phyloP scores from a whole-genome alignment of 1,140 invertebrate species.

The Dryas iulia region DNA sequence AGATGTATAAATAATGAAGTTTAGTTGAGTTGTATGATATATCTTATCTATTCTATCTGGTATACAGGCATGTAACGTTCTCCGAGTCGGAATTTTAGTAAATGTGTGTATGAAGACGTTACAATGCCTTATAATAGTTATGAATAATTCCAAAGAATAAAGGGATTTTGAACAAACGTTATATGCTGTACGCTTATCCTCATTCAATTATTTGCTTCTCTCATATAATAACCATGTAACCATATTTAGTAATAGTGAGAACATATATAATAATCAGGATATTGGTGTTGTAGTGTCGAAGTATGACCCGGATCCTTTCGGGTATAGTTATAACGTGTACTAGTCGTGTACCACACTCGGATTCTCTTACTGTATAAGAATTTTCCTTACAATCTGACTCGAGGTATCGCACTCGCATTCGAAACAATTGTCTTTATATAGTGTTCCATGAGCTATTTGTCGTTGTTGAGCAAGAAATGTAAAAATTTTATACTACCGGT shows the following conservation, averaged over 20 bases:
- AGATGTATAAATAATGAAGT: not conserved
- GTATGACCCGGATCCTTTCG: conserved; percentile 47
- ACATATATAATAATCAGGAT: conserved; percentile 53
- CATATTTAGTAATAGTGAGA: conserved; percentile 53
- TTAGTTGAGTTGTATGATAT: not conserved
- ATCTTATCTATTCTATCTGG: not conserved
- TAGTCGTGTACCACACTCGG: conserved; percentile 5
- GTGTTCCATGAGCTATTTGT: not conserved
- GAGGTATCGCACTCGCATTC: not conserved
- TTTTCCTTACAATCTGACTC: not conserved
- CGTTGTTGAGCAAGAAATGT: not conserved
- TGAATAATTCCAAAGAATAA: conserved; percentile 56
- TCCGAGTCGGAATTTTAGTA: not conserved
- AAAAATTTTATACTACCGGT: not conserved
- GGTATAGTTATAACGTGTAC: conserved; percentile 38
- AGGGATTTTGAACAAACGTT: conserved; percentile 76
- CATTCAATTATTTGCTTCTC: conserved; percentile 50
- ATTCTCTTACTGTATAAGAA: not conserved
- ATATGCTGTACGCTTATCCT: conserved; percentile 54
- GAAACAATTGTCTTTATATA: not conserved
- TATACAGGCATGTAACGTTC: not conserved
- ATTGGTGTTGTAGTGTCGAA: conserved; percentile 64
- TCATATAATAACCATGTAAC: conserved; percentile 53
- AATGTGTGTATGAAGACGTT: conserved; percentile 14
- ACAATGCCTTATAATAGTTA: conserved; percentile 22